Evolutionary conservation across 2,113 vertebrate genomes (phyloP).

Genomic region (Catharus bicknelli): DNA sequence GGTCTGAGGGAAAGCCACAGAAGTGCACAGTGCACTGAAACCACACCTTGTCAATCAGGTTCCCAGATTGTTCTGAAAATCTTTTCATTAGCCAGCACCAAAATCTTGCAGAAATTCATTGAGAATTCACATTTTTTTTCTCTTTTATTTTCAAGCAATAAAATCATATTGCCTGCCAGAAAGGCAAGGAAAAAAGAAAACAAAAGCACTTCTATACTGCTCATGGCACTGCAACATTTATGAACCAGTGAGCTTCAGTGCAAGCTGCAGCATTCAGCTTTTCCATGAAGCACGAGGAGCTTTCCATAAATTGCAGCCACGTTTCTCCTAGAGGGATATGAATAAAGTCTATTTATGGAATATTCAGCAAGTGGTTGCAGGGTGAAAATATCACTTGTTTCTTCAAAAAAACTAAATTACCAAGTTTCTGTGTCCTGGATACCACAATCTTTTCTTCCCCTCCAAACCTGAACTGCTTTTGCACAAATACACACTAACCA

Average conservation of each 20-base stretch:
- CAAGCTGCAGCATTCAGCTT: slow-evolving; percentile 47
- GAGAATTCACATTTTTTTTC: background rate
- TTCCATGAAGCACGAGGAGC: slow-evolving; percentile 1
- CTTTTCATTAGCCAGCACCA: background rate
- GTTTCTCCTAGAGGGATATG: slow-evolving; percentile 27
- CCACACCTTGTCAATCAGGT: background rate
- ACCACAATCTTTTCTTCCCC: background rate
- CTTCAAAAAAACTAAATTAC: slow-evolving; percentile 45
- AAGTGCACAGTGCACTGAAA: background rate
- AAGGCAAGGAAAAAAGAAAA: background rate
- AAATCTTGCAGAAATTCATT: background rate
- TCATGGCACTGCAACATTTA: slow-evolving; percentile 20
- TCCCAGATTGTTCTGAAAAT: background rate
- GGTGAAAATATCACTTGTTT: slow-evolving; percentile 27
- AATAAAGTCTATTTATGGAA: slow-evolving; percentile 51
- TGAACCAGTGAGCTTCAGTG: background rate
- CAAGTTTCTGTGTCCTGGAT: background rate
- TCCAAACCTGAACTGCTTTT: background rate
- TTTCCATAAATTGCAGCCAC: slow-evolving; percentile 58
- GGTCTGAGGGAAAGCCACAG: background rate
- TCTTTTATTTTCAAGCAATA: slow-evolving; percentile 6
- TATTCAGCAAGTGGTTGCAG: slow-evolving; percentile 26
- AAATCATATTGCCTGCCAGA: background rate
- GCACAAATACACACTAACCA: background rate
- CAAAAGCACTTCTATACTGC: background rate